Percentiles rank a stretch among this genome's conserved stretches.
Evolutionary conservation across 2,888 invertebrate species (phyloP).

Genomic region (Sicus ferrugineus): DNA sequence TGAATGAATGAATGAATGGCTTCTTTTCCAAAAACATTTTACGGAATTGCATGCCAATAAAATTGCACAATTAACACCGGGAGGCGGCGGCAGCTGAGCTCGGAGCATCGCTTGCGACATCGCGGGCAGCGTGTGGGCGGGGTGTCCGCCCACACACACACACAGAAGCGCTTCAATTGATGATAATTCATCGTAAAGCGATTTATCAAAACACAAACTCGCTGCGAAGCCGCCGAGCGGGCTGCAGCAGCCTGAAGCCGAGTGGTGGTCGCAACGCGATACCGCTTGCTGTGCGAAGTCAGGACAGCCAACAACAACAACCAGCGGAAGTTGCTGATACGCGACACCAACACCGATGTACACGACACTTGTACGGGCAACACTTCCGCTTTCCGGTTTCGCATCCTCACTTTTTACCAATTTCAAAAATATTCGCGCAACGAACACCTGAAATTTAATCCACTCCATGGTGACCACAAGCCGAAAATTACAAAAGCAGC

Average conservation of each 20-base stretch:
- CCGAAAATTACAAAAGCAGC: background rate
- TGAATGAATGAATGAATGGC: background rate
- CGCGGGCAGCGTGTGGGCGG: background rate
- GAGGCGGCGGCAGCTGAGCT: slow-evolving; percentile 23
- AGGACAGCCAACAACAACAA: background rate
- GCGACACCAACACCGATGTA: background rate
- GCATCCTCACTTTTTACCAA: background rate
- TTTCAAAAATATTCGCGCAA: slow-evolving; percentile 7
- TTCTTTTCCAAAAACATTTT: background rate
- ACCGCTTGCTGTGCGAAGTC: background rate
- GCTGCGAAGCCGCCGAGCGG: slow-evolving; percentile 13
- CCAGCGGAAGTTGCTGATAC: slow-evolving; percentile 21
- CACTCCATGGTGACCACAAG: slow-evolving; percentile 40
- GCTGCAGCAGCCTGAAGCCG: background rate
- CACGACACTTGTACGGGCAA: background rate
- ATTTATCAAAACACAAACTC: slow-evolving; percentile 35
- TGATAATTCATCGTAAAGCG: slow-evolving; percentile 38
- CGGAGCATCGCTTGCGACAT: background rate
- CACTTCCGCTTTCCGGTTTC: background rate
- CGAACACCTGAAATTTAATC: slow-evolving; percentile 39
- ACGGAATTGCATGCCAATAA: slow-evolving; percentile 8
- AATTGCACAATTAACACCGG: slow-evolving; percentile 37
- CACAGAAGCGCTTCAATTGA: slow-evolving; percentile 34
- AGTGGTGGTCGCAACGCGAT: background rate
- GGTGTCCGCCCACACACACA: background rate